These are phyloP conservation scores for Iphiclides podalirius DNA, from an alignment of 2,888 invertebrate genomes.

Conservation along the genomic window DNA sequence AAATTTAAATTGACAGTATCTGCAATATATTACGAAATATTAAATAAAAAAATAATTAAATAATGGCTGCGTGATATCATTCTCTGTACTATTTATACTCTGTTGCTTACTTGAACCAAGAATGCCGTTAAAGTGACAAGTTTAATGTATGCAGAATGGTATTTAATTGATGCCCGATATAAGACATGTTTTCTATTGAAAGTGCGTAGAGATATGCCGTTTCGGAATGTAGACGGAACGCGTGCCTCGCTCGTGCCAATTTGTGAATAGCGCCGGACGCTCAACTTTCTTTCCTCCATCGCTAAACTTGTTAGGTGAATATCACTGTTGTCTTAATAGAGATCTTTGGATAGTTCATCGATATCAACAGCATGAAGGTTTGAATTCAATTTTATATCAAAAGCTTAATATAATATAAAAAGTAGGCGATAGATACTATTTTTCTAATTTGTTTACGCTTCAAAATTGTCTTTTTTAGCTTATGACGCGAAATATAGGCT, in stretches of 20 bases:
- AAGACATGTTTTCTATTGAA: conserved; percentile 34
- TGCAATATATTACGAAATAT: too few species aligned
- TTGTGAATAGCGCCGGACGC: conserved; percentile 76
- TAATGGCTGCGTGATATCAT: conserved; percentile 65
- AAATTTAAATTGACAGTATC: too few species aligned
- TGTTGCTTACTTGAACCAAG: conserved; percentile 27
- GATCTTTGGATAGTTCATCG: conserved; percentile 38
- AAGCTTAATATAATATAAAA: too few species aligned
- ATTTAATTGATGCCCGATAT: conserved; percentile 11
- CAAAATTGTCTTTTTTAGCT: too few species aligned
- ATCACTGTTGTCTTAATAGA: conserved; percentile 64
- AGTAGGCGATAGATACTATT: too few species aligned
- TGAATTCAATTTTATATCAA: too few species aligned
- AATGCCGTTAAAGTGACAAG: background rate
- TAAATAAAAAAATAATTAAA: too few species aligned
- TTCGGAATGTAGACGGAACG: conserved; percentile 42
- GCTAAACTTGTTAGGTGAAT: conserved; percentile 75
- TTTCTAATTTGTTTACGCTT: too few species aligned
- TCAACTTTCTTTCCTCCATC: conserved; percentile 75
- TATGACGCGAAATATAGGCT: too few species aligned
- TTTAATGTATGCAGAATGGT: conserved; percentile 14
- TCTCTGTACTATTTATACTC: conserved; percentile 69
- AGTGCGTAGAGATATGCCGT: conserved; percentile 33
- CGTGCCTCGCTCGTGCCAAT: conserved; percentile 78
- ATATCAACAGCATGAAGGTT: conserved; percentile 46